These are phyloP conservation scores for Dermatemys mawii DNA, from an alignment of 2,113 vertebrate genomes.

Conservation along the genomic window DNA sequence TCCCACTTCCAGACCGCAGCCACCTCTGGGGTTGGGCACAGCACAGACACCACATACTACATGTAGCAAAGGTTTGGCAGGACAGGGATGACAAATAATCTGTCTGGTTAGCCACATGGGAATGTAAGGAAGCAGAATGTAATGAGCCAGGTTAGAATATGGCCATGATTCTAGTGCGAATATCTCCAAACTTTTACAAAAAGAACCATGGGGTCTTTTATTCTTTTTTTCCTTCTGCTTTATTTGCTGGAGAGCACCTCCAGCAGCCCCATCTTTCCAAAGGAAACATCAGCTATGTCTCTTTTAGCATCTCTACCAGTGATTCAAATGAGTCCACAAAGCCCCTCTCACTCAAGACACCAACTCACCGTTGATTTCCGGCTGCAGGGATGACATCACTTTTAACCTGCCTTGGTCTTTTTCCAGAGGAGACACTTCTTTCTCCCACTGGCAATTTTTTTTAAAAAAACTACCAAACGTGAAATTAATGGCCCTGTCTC, in stretches of 20 bases:
- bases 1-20: background rate
- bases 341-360: background rate
- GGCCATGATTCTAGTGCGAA: background rate
- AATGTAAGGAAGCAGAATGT: background rate
- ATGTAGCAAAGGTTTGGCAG: background rate
- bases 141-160: background rate
- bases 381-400: background rate
- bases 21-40: background rate
- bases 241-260: background rate
- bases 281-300: background rate
- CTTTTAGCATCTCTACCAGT: fast-evolving
- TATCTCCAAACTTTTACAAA: background rate
- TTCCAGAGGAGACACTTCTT: background rate
- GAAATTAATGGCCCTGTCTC: background rate
- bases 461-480: background rate
- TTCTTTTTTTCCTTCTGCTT: background rate
- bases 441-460: background rate
- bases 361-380: fast-evolving
- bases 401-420: background rate
- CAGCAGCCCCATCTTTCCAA: background rate
- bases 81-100: background rate
- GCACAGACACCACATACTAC: background rate
- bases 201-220: background rate
- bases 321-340: background rate
- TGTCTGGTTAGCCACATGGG: background rate